Conservation (phyloP, 2,113 vertebrate species). For the Rallus limicola region DNA sequence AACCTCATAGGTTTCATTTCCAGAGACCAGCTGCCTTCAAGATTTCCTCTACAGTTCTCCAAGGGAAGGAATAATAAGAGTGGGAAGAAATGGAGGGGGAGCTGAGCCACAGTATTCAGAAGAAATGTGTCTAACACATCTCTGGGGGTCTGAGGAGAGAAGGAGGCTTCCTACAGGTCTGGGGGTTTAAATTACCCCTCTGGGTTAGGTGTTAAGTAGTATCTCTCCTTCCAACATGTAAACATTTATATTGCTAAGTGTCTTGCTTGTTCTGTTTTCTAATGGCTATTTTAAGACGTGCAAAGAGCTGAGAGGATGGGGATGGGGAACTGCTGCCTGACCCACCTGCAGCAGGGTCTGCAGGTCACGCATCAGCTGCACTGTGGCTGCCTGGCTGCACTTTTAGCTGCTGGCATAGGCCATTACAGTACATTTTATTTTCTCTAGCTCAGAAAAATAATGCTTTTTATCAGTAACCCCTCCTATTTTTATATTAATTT, state of each 20-base stretch:
- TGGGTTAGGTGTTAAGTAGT: not conserved
- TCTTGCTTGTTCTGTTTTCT: not conserved
- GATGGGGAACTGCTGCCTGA: not conserved
- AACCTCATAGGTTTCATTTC: not conserved
- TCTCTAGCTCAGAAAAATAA: not conserved
- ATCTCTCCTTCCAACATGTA: not conserved
- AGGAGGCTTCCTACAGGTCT: not conserved
- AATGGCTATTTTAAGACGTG: not conserved
- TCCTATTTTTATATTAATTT: slow-evolving; percentile 65
- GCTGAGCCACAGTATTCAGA: not conserved
- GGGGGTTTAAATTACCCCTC: not conserved
- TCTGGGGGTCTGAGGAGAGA: not conserved
- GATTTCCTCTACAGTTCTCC: not conserved
- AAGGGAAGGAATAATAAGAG: not conserved
- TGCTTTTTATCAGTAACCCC: slow-evolving; percentile 37
- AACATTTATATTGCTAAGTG: not conserved
- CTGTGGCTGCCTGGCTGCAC: rapidly evolving
- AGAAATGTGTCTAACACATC: not conserved
- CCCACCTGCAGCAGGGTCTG: not conserved
- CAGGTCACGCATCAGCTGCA: slow-evolving; percentile 2
- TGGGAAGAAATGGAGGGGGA: not conserved
- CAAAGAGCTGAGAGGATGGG: not conserved
- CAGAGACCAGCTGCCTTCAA: not conserved
- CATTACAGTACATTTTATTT: not conserved
- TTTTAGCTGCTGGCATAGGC: not conserved